phyloP scores from a whole-genome alignment of 2,888 invertebrate species.

The Craniophora ligustri region DNA sequence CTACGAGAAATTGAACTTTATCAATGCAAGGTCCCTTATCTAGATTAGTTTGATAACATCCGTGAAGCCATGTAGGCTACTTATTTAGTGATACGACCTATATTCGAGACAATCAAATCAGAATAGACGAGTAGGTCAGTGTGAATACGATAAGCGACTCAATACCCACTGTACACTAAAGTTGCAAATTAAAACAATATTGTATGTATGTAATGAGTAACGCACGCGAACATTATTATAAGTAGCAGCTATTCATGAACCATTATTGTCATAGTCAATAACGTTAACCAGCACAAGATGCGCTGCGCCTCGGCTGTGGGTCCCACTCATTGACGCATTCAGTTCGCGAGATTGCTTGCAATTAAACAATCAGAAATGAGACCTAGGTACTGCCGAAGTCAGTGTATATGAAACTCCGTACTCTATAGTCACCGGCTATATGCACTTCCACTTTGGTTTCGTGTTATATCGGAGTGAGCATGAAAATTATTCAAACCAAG shows the following conservation, averaged over 20 bases:
- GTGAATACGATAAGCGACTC: slow-evolving; percentile 5
- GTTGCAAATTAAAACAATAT: background rate
- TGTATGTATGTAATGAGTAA: no score
- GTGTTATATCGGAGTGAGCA: no score
- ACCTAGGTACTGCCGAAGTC: no score
- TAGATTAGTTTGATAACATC: background rate
- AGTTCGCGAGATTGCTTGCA: no score
- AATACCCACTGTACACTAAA: slow-evolving; percentile 6
- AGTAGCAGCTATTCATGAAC: background rate
- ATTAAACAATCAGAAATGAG: no score
- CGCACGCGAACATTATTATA: background rate
- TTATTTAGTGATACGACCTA: background rate
- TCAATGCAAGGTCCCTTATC: background rate
- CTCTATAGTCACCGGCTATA: no score
- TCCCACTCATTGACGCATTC: no score
- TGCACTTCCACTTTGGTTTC: no score
- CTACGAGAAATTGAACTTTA: background rate
- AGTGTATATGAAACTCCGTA: no score
- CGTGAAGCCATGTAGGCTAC: background rate
- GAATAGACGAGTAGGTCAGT: slow-evolving; percentile 3
- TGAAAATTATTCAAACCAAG: no score
- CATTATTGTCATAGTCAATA: background rate
- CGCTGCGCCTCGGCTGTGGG: slow-evolving; percentile 2
- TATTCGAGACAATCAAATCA: background rate
- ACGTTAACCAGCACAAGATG: background rate